phyloP scores from a whole-genome alignment of 2,113 vertebrate species.

The Phodopus roborovskii region DNA sequence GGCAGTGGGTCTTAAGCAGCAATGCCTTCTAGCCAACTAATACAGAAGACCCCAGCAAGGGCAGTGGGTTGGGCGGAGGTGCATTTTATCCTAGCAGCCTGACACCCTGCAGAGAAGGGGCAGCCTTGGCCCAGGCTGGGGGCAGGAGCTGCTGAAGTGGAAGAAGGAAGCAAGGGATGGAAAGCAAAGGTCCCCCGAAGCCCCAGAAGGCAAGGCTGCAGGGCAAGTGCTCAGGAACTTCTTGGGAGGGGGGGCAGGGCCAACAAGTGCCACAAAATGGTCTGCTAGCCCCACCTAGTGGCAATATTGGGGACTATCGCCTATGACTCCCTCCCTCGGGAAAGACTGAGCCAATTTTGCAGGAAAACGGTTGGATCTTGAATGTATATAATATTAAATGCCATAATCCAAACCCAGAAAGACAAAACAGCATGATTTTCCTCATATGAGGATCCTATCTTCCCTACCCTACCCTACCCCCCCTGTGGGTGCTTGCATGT shows the following conservation, averaged over 20 bases:
- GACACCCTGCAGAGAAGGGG: no score
- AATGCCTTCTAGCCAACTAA: neutral
- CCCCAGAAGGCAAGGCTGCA: neutral
- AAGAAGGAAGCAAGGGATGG: neutral
- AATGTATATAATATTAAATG: neutral
- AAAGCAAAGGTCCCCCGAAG: neutral
- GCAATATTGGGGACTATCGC: neutral
- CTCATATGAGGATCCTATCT: neutral
- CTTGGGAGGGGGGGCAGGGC: neutral
- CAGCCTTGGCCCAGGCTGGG: neutral
- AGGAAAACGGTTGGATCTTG: neutral
- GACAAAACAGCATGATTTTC: neutral
- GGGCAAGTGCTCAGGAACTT: neutral
- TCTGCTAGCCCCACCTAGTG: slow-evolving; percentile 68
- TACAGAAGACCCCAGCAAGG: neutral
- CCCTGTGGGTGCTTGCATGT: neutral
- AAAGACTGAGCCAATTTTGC: neutral
- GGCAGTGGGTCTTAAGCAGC: neutral
- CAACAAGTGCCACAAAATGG: neutral
- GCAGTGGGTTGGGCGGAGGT: neutral
- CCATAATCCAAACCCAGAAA: neutral
- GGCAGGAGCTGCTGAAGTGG: neutral
- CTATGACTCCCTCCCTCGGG: neutral
- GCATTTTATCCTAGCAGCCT: neutral
- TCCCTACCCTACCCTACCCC: neutral